Percentiles rank a stretch among this genome's conserved stretches.
Evolutionary conservation across 30 jellyfish, hydroid and myxozoan species (phyloP).

Genomic region (Hydractinia echinata): DNA sequence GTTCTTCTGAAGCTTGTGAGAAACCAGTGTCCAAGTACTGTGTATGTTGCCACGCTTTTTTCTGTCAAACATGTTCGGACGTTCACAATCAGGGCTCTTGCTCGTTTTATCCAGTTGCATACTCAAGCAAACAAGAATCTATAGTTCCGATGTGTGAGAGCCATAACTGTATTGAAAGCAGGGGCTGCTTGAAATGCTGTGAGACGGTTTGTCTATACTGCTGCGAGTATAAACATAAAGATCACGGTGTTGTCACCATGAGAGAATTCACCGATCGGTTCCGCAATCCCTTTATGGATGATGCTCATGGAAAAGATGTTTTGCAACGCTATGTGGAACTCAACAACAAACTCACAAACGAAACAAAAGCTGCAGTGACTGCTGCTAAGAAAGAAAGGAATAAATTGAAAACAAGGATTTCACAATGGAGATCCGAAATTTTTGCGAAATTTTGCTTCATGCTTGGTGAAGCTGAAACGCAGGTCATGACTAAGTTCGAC

Average conservation of each 20-base stretch:
- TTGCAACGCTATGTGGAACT: not conserved
- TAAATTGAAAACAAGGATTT: not conserved
- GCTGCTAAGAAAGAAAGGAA: slow-evolving; percentile 1
- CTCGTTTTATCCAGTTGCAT: not conserved
- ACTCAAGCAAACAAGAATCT: slow-evolving; percentile 4
- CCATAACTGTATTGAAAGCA: not conserved
- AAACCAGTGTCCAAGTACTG: not conserved
- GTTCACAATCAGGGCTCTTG: not conserved
- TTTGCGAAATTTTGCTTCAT: not conserved
- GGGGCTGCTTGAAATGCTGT: not conserved
- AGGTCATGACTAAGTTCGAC: not conserved
- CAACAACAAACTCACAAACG: not conserved
- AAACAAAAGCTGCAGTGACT: not conserved
- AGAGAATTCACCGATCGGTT: not conserved
- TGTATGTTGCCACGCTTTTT: not conserved
- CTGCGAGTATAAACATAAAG: not conserved
- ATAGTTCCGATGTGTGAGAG: not conserved
- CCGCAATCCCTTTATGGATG: not conserved
- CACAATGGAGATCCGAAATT: not conserved
- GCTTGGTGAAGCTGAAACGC: not conserved
- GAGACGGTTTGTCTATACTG: not conserved
- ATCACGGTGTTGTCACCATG: not conserved
- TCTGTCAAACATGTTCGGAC: not conserved
- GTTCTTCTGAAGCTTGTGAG: too few relatives aligned
- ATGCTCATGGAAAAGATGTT: not conserved